Percentiles rank a stretch among this genome's conserved stretches.
Conservation (phyloP, 2,113 vertebrate genomes). For the Cisticola juncidis region DNA sequence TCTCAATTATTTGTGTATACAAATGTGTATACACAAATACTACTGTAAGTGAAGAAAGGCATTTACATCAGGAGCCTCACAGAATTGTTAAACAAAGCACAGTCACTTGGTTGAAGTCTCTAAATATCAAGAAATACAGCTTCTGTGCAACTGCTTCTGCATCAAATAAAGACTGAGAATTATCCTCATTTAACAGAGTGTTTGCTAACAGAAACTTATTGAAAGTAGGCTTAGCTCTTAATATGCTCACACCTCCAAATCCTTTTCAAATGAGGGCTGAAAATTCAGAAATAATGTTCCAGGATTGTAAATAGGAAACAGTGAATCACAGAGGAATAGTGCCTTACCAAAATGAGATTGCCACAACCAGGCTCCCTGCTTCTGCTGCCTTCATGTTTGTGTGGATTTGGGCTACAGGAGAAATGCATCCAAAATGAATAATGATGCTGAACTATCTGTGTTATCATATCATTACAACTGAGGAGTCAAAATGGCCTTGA, state of each 20-base stretch:
- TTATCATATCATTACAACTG: background rate
- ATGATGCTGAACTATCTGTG: background rate
- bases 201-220: background rate
- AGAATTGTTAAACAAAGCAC: background rate
- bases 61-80: background rate
- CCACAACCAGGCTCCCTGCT: background rate
- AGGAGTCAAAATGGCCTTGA: background rate
- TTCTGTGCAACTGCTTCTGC: background rate
- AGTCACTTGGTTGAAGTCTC: background rate
- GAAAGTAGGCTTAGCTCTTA: background rate
- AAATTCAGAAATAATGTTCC: background rate
- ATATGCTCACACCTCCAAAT: background rate
- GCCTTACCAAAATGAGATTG: background rate
- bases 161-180: background rate
- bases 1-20: background rate
- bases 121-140: background rate
- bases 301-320: background rate
- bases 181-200: background rate
- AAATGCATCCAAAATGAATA: background rate
- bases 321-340: background rate
- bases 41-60: background rate
- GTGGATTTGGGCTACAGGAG: background rate
- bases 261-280: background rate
- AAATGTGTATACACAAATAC: background rate
- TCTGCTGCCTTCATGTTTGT: background rate